Conservation (phyloP, 2,888 invertebrate species). For the Clivina fossor region DNA sequence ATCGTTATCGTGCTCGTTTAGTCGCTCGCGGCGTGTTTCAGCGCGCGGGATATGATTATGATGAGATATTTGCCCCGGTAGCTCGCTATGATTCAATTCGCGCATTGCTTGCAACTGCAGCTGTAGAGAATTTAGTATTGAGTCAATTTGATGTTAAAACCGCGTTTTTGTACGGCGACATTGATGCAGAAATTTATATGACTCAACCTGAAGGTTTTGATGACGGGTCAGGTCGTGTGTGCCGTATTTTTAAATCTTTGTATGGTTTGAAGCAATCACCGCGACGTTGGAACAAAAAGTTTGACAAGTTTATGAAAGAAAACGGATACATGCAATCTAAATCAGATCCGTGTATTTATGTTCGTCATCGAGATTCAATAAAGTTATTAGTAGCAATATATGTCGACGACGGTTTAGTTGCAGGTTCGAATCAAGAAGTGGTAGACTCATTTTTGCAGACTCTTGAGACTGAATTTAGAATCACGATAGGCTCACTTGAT, state of each 20-base stretch:
- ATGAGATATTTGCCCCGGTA: conserved; percentile 37
- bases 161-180: conserved; percentile 32
- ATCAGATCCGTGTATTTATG: conserved; percentile 32
- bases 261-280: conserved; percentile 32
- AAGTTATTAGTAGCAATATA: conserved; percentile 29
- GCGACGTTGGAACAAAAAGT: conserved; percentile 7
- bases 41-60: conserved; percentile 35
- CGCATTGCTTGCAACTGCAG: conserved; percentile 34
- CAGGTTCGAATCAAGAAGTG: conserved; percentile 5
- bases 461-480: conserved; percentile 40
- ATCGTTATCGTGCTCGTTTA: conserved; percentile 40
- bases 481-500: conserved; percentile 36
- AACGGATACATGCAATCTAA: conserved; percentile 21
- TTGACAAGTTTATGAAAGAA: conserved; percentile 18
- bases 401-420: conserved; percentile 25
- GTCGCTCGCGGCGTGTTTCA: conserved; percentile 36
- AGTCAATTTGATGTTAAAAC: conserved; percentile 37
- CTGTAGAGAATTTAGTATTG: conserved; percentile 29
- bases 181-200: conserved; percentile 34
- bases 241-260: no score
- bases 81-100: conserved; percentile 29
- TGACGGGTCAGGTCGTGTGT: conserved; percentile 8
- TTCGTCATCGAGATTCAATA: conserved; percentile 13
- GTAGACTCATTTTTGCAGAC: conserved; percentile 41
- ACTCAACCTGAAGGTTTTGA: conserved; percentile 15